Percentiles rank a stretch among this genome's conserved stretches.
Conservation (phyloP, 2,888 invertebrate species). For the Troides helena region DNA sequence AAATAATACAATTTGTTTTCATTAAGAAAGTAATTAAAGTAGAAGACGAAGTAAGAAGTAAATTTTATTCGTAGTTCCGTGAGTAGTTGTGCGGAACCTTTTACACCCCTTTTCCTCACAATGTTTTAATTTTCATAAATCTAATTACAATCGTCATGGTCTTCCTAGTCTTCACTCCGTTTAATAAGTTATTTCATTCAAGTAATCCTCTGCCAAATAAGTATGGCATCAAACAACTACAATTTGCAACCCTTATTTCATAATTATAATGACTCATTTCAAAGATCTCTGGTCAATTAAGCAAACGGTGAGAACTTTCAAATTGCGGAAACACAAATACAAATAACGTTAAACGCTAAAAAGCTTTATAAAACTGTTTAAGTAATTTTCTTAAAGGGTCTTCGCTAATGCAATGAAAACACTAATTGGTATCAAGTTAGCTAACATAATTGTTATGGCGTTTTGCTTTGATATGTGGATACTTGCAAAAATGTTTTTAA, state of each 20-base stretch:
- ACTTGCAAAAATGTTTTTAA: neutral
- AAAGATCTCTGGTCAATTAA: neutral
- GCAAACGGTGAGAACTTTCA: constrained; percentile 6
- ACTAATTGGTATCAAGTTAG: constrained; percentile 21
- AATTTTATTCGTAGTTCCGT: too few relatives aligned
- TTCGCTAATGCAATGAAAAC: constrained; percentile 22
- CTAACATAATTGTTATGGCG: constrained; percentile 15
- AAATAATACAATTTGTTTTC: too few relatives aligned
- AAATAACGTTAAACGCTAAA: constrained; percentile 24
- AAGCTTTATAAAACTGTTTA: constrained; percentile 22
- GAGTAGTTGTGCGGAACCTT: too few relatives aligned
- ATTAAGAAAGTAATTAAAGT: too few relatives aligned
- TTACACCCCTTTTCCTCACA: too few relatives aligned
- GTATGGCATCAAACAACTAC: too few relatives aligned
- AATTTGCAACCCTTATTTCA: neutral
- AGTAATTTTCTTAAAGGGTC: constrained; percentile 25
- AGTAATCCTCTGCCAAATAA: too few relatives aligned
- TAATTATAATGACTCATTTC: neutral
- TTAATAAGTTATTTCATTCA: too few relatives aligned
- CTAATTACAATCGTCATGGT: too few relatives aligned
- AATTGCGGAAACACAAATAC: constrained; percentile 16
- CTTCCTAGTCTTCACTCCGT: too few relatives aligned
- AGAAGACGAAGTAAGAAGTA: too few relatives aligned
- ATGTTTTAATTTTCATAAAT: too few relatives aligned
- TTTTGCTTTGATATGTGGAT: constrained; percentile 4